Base-by-base conservation (phyloP, 2,888 invertebrate species). In the Athalia cordata region DNA sequence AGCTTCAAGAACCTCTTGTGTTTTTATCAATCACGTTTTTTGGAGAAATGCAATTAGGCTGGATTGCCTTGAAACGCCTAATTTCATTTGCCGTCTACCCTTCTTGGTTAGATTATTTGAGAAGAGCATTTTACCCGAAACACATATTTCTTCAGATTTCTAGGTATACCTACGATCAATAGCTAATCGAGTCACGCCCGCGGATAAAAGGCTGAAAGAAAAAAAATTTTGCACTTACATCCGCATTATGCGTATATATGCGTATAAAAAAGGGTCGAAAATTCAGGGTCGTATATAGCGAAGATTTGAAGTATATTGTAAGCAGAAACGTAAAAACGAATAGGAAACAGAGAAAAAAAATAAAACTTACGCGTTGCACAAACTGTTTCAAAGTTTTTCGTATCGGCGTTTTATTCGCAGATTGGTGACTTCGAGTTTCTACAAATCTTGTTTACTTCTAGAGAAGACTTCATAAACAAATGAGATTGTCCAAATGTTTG, bases 21-120 rank as follows among this genome's bases (percentile, higher is more conserved):
- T 82, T 83, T 81, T 85, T 85, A 85, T 85, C 85, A 83, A 84
- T 86, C 83, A 83, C 81, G 81, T 81, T 82, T 82, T 80, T 80
- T 57, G 50, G 45, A 64, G 74, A 57, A 65, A 78, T 68, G 80
- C 83, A 82, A 84, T 84, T 81, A 80, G 78, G 81, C 77, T 70
- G 80, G 80, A 84, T 83, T 81, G 81, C 80, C 81, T 79, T 82
- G 81, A 81, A 84, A 83, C 82, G 82, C 79, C 81, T 67, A 59
- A 50, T 75, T 75, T 75, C 75, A 62, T 75, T 75, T 15, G 50
- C 50, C 62, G 43, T 50, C 75, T 29, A 59, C 29, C 68, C 15
- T 50, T 52, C 75, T 62, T 75, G 49, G 29, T 7, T 50, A 6
- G n/a, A 49, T 62, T 64, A 75, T 64, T 50, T 49, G 13, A 49